A percentile compares a stretch with the other conserved stretches of the same genome.
Conservation (phyloP, 2,888 invertebrate genomes). For the Scaptomyza cyrtandrae region DNA sequence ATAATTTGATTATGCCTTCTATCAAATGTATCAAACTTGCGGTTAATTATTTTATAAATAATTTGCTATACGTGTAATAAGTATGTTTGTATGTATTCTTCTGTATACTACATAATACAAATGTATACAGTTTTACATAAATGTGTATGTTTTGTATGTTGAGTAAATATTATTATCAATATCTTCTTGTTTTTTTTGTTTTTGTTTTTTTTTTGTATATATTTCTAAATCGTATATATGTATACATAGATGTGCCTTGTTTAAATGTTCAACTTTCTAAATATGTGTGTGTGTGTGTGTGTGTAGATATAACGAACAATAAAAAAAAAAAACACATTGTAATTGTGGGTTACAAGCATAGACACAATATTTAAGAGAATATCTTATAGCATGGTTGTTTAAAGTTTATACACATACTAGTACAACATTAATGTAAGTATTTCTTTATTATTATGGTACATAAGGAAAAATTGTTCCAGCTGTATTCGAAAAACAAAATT, state of each 20-base stretch:
- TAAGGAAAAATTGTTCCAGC: slow-evolving; percentile 26
- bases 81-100: slow-evolving; percentile 15
- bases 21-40: slow-evolving; percentile 52
- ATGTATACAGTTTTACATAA: neutral
- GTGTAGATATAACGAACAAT: slow-evolving; percentile 9
- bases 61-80: slow-evolving; percentile 58
- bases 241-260: slow-evolving; percentile 22
- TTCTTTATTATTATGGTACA: slow-evolving; percentile 17
- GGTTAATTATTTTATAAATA: slow-evolving; percentile 47
- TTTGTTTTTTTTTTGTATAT: slow-evolving; percentile 2
- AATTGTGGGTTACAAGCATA: slow-evolving; percentile 9
- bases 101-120: slow-evolving; percentile 1
- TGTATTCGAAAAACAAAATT: slow-evolving; percentile 8
- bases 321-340: slow-evolving; percentile 2
- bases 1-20: slow-evolving; percentile 66
- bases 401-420: slow-evolving; percentile 1
- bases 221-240: slow-evolving; percentile 18
- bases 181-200: neutral
- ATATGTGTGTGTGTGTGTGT: slow-evolving; percentile 4
- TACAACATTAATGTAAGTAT: slow-evolving; percentile 19
- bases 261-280: neutral
- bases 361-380: slow-evolving; percentile 11
- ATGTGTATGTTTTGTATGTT: slow-evolving; percentile 12
- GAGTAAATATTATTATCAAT: slow-evolving; percentile 31
- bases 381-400: slow-evolving; percentile 8